Conservation (phyloP, 2,797 vertebrate species). For the Saxicola maurus region DNA sequence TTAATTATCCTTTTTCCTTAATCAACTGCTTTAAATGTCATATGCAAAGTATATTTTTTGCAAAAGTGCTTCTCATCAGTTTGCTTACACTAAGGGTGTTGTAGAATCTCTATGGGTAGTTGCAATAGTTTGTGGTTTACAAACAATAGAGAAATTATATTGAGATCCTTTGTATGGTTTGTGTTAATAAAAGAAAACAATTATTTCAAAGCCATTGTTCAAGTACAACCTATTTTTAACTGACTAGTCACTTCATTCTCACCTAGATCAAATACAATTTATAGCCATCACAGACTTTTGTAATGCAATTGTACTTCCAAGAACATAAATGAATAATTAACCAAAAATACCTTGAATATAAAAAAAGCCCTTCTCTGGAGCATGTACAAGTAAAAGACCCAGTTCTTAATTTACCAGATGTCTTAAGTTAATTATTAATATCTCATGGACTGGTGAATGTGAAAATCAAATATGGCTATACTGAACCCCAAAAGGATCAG, state of each 20-base stretch:
- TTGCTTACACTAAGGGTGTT: not conserved
- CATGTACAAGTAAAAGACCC: not conserved
- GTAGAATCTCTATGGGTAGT: not conserved
- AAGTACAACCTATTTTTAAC: not conserved
- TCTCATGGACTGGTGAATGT: not conserved
- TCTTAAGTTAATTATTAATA: not conserved
- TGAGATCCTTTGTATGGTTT: slow-evolving; percentile 22
- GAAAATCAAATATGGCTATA: slow-evolving; percentile 16
- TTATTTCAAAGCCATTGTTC: not conserved
- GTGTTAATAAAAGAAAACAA: slow-evolving; percentile 1
- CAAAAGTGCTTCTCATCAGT: slow-evolving; percentile 49
- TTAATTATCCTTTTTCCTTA: slow-evolving; percentile 65
- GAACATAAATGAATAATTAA: not conserved
- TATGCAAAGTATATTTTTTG: slow-evolving; percentile 67
- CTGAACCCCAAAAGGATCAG: not conserved
- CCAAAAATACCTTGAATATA: not conserved
- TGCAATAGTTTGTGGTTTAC: not conserved
- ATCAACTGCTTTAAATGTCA: slow-evolving; percentile 72
- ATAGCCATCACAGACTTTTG: not conserved
- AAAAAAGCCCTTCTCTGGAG: not conserved
- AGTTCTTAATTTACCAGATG: not conserved
- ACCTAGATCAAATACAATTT: not conserved
- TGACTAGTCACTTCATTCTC: not conserved
- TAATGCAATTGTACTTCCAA: not conserved
- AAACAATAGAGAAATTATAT: not conserved